Evolutionary conservation across 1,140 invertebrate species (phyloP), one percentile per base, ranked within the genome.

Genomic region (Papilio aristodemus): DNA sequence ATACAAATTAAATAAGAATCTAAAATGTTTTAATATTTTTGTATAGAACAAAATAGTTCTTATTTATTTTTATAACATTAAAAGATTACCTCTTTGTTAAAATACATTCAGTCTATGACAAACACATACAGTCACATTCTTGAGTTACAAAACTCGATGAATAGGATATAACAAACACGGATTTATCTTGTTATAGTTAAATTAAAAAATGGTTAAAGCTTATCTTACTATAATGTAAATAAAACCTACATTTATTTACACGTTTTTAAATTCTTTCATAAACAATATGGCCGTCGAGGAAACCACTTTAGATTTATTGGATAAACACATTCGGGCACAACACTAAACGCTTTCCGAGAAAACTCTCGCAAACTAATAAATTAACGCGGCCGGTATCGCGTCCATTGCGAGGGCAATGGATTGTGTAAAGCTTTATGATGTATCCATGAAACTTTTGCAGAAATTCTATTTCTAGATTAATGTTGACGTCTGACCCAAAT

Each of bases 291-390:
- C 19, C 19, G 46, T 54, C 46, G 11, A 43, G 46, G 10, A 54
- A 54, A 54, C 46, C 46, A 54, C 46, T 54, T 50, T 54, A 54
- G 19, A 54, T 46, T 46, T 46, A 54, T 54, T 25, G 46, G 9
- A 13, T 54, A 54, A 54, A 54, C 46, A 46, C 43, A 46, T 46
- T 46, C 19, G 10, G 43, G 7, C 17, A 46, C 41, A 43, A 43
- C 43, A 54, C 46, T 54, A 54, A 54, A 54, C 46, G 46, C 19
- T 54, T 54, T 54, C 46, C 19, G 19, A 54, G 46, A 54, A 54
- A 54, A 54, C 46, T 54, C 46, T 54, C 19, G 46, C 46, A 54
- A 22, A 54, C 46, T 54, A 54, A 54, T 54, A 54, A 54, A 54
- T 54, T 54, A 54, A 54, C 19, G 19, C 46, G 46, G 19, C 46